Base-by-base conservation (phyloP, 2,797 vertebrate species). In the Poecile montanus region DNA sequence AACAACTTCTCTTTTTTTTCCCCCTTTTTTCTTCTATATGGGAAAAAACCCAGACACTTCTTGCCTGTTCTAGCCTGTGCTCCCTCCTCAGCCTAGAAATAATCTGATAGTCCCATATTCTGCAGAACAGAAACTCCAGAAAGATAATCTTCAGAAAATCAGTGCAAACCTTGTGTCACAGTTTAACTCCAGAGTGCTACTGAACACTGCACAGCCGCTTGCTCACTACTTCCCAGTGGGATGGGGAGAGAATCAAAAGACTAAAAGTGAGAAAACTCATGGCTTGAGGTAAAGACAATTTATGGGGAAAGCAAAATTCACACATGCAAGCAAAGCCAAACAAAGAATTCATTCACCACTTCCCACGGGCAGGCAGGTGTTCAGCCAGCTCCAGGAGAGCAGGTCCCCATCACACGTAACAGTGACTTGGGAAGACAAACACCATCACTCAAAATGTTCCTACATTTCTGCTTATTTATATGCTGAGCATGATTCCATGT, bases 21-120 rank as follows among this genome's bases (percentile, higher is more conserved):
- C 0, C 0, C 1, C 3, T 30, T 67, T 42, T 36, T 15, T 34
- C 14, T 54, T 71, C 15, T 40, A 0, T 5, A 32, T 27, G 16
- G 21, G 10, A 32, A 45, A 95, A 53, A 1, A 2, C 38, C 38
- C 21, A 75, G 48, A 44, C 2, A 32, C 13, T 6, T 40, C 29
- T 30, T 82, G 34, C 12, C 22, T 66, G 7, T 85, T 80, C 9
- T 26, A 65, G 29, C 7, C 14, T 4, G 8, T 20, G 13, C 13
- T 11, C 16, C 11, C 15, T 71, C 10, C 26, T 58, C 36, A 47
- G 15, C 19, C 23, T 61, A 66, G 36, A 67, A 89, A 47, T 68
- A 72, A 50, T 44, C 21, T 25, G 22, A 32, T 85, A 42, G 44
- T 74, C 23, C 22, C 8, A 9, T 71, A 30, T 83, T 61, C 16